Evolutionary conservation across 2,113 vertebrate species (phyloP).

Genomic region (Oplegnathus fasciatus): DNA sequence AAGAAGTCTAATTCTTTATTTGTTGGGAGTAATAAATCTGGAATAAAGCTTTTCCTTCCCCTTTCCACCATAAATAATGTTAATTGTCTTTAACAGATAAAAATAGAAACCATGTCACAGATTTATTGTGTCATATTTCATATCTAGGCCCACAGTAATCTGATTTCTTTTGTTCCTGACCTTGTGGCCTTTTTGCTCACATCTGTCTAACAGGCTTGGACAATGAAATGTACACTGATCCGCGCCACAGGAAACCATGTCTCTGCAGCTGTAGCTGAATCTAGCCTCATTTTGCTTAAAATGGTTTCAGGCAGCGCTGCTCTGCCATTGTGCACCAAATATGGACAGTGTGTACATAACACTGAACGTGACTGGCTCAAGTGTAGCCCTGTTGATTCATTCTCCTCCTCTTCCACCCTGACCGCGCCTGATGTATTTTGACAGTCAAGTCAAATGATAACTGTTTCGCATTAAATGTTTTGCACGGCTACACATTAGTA

Average conservation of each 20-base stretch:
- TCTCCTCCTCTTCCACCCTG: background rate
- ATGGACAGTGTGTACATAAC: constrained; percentile 51
- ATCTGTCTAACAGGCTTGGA: constrained; percentile 23
- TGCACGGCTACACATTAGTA: constrained; percentile 22
- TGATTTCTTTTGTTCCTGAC: constrained; percentile 27
- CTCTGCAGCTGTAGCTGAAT: constrained; percentile 39
- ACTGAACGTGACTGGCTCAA: constrained; percentile 11
- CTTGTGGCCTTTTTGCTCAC: constrained; percentile 37
- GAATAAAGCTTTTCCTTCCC: background rate
- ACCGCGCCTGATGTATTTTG: constrained; percentile 40
- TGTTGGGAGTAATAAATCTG: background rate
- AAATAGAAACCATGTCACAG: background rate
- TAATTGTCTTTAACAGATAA: constrained; percentile 12
- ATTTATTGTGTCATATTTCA: constrained; percentile 32
- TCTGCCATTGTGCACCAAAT: constrained; percentile 64
- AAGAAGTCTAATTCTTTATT: background rate
- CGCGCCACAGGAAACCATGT: constrained; percentile 42
- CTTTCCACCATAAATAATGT: background rate
- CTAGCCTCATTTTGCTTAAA: constrained; percentile 31
- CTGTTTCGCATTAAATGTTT: constrained; percentile 42
- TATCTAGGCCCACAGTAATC: background rate
- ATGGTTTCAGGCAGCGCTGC: constrained; percentile 43
- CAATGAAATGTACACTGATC: constrained; percentile 43
- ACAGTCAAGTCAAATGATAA: constrained; percentile 39
- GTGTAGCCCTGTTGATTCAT: constrained; percentile 24